phyloP scores from a whole-genome alignment of 2,113 vertebrate genomes.

The Hemichromis elongatus region DNA sequence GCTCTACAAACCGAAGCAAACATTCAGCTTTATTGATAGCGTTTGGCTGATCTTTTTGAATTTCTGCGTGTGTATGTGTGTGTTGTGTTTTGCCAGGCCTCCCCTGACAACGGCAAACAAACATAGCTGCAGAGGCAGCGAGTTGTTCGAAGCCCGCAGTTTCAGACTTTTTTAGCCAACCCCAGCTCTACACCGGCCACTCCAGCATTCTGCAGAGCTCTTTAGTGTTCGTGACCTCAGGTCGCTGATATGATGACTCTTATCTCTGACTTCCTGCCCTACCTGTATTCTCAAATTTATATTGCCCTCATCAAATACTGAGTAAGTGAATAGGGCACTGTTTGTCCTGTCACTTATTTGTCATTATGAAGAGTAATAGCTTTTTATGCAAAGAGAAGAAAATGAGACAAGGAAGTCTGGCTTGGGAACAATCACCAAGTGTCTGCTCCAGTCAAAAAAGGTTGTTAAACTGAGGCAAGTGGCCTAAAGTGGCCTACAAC shows the following conservation, averaged over 20 bases:
- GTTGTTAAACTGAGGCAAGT: too few species aligned
- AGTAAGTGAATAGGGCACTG: slow-evolving; percentile 40
- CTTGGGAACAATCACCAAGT: not conserved
- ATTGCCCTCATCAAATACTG: slow-evolving; percentile 64
- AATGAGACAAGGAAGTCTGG: slow-evolving; percentile 7
- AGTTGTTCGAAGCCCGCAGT: slow-evolving; percentile 3
- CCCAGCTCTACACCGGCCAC: not conserved
- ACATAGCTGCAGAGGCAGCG: slow-evolving; percentile 29
- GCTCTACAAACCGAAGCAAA: slow-evolving; percentile 59
- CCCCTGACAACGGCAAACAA: slow-evolving; percentile 65
- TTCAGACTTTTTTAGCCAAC: slow-evolving; percentile 36
- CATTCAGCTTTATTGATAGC: slow-evolving; percentile 66
- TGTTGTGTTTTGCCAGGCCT: slow-evolving; percentile 54
- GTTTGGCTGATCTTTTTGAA: slow-evolving; percentile 60
- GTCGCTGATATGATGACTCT: slow-evolving; percentile 32
- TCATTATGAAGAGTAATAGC: slow-evolving; percentile 48
- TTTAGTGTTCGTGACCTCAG: slow-evolving; percentile 39
- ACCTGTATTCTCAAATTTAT: slow-evolving; percentile 61
- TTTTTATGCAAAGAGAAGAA: slow-evolving; percentile 26
- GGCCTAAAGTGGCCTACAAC: too few species aligned
- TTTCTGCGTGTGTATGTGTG: slow-evolving; percentile 6
- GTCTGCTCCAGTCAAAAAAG: not conserved
- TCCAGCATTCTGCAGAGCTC: slow-evolving; percentile 9
- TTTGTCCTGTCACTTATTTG: slow-evolving; percentile 61
- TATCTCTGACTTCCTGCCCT: slow-evolving; percentile 54